Percentiles rank a stretch among this genome's conserved stretches.
These are phyloP conservation scores for Phlogophora meticulosa DNA, from an alignment of 2,888 invertebrate species.

Conservation along the genomic window DNA sequence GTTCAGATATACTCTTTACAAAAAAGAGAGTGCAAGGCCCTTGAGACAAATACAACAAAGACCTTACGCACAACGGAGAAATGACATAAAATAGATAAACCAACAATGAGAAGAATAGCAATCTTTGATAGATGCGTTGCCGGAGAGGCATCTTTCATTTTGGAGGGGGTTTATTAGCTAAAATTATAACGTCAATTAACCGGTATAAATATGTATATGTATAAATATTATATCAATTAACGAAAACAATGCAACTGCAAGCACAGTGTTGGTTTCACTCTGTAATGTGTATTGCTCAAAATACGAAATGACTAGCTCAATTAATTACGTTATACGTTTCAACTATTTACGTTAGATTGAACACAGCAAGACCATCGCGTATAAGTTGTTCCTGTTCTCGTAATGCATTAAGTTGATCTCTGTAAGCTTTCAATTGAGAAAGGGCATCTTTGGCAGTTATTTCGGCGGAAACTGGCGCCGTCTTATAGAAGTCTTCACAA, in stretches of 20 bases:
- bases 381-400: slow-evolving; percentile 93
- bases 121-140: no score
- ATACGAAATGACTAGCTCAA: background rate
- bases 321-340: no score
- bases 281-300: background rate
- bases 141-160: no score
- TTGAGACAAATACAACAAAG: no score
- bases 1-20: background rate
- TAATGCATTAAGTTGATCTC: slow-evolving; percentile 90
- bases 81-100: no score
- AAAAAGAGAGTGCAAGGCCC: no score
- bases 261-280: background rate
- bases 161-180: no score
- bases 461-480: slow-evolving; percentile 92
- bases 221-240: background rate
- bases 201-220: no score
- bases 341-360: slow-evolving; percentile 92
- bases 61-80: no score
- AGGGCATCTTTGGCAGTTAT: slow-evolving; percentile 91
- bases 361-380: slow-evolving; percentile 93
- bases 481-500: slow-evolving; percentile 93
- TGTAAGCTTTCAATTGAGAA: slow-evolving; percentile 89
- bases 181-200: no score
- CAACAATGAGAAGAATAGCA: no score
- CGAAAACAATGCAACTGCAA: background rate